Evolutionary conservation across 2,888 invertebrate species (phyloP).

Genomic region (Meandrusa payeni): DNA sequence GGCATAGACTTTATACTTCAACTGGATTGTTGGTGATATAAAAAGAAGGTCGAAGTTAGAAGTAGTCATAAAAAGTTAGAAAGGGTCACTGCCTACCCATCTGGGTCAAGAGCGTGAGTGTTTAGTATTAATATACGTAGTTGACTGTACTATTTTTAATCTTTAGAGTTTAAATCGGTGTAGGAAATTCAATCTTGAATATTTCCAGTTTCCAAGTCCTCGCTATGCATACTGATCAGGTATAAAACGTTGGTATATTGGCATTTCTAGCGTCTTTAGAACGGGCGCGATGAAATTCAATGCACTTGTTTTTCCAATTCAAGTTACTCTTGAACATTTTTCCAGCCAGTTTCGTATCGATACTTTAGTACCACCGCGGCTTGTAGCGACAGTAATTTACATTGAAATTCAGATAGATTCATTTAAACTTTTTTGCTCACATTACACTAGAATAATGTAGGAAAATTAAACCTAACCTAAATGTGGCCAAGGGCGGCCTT

Average conservation of each 20-base stretch:
- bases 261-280: conserved; percentile 51
- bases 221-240: conserved; percentile 62
- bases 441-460: too few relatives aligned
- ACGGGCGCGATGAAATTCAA: conserved; percentile 53
- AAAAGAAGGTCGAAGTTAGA: too few relatives aligned
- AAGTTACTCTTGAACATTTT: conserved; percentile 48
- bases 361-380: conserved; percentile 46
- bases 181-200: conserved; percentile 50
- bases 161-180: conserved; percentile 24
- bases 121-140: conserved; percentile 61
- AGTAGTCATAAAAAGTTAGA: too few relatives aligned
- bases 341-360: conserved; percentile 47
- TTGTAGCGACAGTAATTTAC: conserved; percentile 57
- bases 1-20: too few relatives aligned
- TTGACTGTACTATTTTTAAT: conserved; percentile 29
- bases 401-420: conserved; percentile 73
- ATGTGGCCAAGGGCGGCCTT: too few relatives aligned
- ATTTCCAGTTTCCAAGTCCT: conserved; percentile 53
- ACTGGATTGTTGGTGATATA: too few relatives aligned
- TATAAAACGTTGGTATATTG: conserved; percentile 56
- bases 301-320: conserved; percentile 57
- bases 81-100: too few relatives aligned
- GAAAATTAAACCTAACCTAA: too few relatives aligned
- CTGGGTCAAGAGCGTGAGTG: too few relatives aligned
- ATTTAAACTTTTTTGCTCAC: too few relatives aligned